Evolutionary conservation across 2,113 vertebrate species (phyloP).

Genomic region (Odontesthes bonariensis): DNA sequence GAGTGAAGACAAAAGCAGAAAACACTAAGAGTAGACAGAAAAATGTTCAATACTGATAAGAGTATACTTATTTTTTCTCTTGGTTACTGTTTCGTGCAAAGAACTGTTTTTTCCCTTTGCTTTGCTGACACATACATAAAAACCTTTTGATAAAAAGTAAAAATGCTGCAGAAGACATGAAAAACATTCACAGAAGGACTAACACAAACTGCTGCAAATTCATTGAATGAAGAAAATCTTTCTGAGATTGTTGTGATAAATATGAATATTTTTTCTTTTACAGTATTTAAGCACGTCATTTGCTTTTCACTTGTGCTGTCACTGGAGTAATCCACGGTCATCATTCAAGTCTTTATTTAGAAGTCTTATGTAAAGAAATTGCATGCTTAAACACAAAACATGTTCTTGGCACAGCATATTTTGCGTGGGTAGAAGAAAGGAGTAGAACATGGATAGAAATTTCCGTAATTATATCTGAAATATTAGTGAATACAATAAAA

Average conservation of each 20-base stretch:
- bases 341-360: not conserved
- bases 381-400: not conserved
- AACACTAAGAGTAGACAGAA: conserved; percentile 7
- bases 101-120: not conserved
- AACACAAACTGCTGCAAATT: no score
- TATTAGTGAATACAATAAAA: not conserved
- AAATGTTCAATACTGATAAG: conserved; percentile 34
- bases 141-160: no score
- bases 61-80: conserved; percentile 10
- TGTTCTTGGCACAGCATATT: not conserved
- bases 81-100: no score
- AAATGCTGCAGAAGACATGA: no score
- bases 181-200: no score
- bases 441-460: not conserved
- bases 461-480: not conserved
- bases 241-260: no score
- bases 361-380: not conserved
- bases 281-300: not conserved
- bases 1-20: not conserved
- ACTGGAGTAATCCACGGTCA: rapidly evolving
- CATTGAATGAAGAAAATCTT: no score
- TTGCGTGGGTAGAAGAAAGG: not conserved
- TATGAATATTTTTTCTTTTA: not conserved
- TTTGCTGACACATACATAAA: no score
- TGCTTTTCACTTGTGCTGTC: not conserved